Evolutionary conservation across 2,888 invertebrate genomes (phyloP).

Genomic region (Cosmia pyralina): DNA sequence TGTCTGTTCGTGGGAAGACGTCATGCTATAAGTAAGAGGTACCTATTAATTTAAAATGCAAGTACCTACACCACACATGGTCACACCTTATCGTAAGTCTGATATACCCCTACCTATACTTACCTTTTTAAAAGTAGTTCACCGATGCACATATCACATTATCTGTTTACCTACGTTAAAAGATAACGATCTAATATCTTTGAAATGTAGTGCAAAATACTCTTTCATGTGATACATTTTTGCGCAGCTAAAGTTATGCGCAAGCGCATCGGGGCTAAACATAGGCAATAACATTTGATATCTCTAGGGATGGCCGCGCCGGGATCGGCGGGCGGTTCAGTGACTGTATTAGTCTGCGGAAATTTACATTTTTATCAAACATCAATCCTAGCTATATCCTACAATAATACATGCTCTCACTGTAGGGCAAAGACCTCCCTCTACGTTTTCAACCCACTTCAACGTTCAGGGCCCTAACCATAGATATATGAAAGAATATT

Average conservation of each 20-base stretch:
- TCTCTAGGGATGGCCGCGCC: neutral
- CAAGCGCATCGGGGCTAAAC: neutral
- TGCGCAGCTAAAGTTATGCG: conserved; percentile 2
- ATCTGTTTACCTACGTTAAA: conserved; percentile 18
- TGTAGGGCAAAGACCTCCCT: neutral
- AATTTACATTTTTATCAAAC: neutral
- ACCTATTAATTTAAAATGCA: neutral
- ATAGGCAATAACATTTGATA: neutral
- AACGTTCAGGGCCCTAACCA: no score
- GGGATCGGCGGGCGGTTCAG: neutral
- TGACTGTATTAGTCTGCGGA: neutral
- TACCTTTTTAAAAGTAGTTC: conserved; percentile 21
- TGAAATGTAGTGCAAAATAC: neutral
- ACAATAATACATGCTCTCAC: no score
- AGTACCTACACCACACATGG: neutral
- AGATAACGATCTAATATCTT: conserved; percentile 25
- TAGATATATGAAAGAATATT: no score
- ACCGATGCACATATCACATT: conserved; percentile 10
- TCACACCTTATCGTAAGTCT: conserved; percentile 4
- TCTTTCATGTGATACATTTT: neutral
- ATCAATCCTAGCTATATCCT: neutral
- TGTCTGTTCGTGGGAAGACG: neutral
- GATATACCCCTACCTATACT: neutral
- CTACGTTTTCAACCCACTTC: neutral
- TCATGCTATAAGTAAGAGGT: neutral